Conservation (phyloP, 2,888 invertebrate genomes). For the Drosophila anomalata region DNA sequence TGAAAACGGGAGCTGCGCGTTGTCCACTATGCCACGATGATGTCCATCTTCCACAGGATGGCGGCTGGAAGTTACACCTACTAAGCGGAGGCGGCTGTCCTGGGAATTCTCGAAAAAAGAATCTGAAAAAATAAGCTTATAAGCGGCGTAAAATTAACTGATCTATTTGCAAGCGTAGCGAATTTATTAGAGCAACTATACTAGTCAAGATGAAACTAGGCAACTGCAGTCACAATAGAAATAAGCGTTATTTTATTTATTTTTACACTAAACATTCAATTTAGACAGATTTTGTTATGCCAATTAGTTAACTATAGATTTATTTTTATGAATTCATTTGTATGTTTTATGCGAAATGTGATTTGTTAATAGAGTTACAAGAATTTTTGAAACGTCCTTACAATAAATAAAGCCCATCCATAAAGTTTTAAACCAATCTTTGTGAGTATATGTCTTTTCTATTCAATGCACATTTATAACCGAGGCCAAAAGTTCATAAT, state of each 20-base stretch:
- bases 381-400: constrained; percentile 80
- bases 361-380: constrained; percentile 66
- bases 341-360: constrained; percentile 74
- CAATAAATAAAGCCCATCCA: constrained; percentile 77
- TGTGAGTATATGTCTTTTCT: neutral
- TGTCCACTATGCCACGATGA: constrained; percentile 94
- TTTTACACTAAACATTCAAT: constrained; percentile 31
- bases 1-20: constrained; percentile 88
- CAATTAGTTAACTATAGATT: constrained; percentile 43
- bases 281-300: constrained; percentile 68
- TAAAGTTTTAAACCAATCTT: constrained; percentile 27
- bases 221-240: constrained; percentile 14
- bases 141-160: constrained; percentile 29
- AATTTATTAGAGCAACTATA: constrained; percentile 48
- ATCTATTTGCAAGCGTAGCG: constrained; percentile 44
- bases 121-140: constrained; percentile 65
- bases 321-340: constrained; percentile 53
- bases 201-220: constrained; percentile 30
- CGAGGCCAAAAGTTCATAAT: neutral
- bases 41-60: constrained; percentile 89
- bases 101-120: constrained; percentile 83
- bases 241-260: constrained; percentile 59
- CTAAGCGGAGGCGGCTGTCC: constrained; percentile 82
- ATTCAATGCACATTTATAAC: neutral
- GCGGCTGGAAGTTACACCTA: constrained; percentile 91